Evolutionary conservation across 2,888 invertebrate species (phyloP), one percentile per base, ranked within the genome.

Genomic region (Temnothorax ravouxi): DNA sequence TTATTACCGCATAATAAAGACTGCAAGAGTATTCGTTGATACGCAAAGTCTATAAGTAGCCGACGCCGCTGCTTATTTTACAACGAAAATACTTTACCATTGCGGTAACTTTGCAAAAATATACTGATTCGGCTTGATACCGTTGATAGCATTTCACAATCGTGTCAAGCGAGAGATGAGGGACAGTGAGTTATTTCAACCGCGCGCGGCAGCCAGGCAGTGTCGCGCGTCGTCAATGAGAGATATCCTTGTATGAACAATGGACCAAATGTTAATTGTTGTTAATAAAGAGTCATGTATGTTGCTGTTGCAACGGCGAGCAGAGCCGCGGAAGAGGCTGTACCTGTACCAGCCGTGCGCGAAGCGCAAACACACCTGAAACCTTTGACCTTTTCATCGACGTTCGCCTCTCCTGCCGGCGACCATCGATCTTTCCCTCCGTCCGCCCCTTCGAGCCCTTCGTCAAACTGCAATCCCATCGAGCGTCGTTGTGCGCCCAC

Each of bases 221-320:
- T 72, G 54, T 6, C 21, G 15, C 34, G 25, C 13, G 29, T 44
- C 38, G 13, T 61, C 54, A 21, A 25, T 15, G 38, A 66, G 64
- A 84, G 67, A 66, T 76, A 84, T 66, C 50, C 44, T 34, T 56
- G 44, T 86, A 86, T 87, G 85, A 90, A 90, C 91, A 90, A 90
- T 89, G 41, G 88, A 8, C 69, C 61, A 93, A 94, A 94, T 94
- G 94, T 95, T 95, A 94, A 95, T 95, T 94, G 94, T 94, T 94
- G 94, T 95, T 95, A 95, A 94, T 95, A 95, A 94, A 95, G 94
- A 94, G 94, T 92, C 91, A 91, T 93, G 92, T 94, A 94, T 95
- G 95, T 95, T 95, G 95, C 93, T 95, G 93, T 90, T 93, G 93
- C 93, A 92, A 92, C 94, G 94, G 94, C 93, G 89, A 95, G 91